Conservation (phyloP, 1,140 invertebrate species). For the Thrips palmi region DNA sequence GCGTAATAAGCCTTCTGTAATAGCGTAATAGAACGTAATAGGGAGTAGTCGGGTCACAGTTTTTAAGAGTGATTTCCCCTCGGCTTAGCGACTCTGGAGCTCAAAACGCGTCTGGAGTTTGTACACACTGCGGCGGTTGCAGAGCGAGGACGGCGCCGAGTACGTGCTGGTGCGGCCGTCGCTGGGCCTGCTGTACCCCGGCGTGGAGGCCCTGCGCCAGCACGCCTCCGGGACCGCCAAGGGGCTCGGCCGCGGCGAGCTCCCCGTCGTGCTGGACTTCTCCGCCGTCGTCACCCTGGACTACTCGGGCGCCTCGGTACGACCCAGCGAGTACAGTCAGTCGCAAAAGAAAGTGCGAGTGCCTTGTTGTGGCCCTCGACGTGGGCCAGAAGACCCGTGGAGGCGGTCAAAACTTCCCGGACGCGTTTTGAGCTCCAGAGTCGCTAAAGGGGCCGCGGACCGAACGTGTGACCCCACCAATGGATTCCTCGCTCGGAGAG, state of each 20-base stretch:
- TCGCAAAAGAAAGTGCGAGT: too few relatives aligned
- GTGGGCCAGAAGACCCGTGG: too few relatives aligned
- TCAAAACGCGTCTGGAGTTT: too few relatives aligned
- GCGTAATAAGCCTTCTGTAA: slow-evolving; percentile 11
- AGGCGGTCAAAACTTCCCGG: too few relatives aligned
- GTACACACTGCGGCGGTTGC: background rate
- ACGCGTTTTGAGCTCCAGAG: too few relatives aligned
- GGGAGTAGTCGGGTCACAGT: slow-evolving; percentile 18
- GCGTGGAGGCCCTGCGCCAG: slow-evolving; percentile 31
- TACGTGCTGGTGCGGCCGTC: slow-evolving; percentile 35
- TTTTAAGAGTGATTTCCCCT: too few relatives aligned
- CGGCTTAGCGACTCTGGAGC: background rate
- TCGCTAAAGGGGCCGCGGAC: too few relatives aligned
- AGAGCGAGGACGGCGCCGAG: slow-evolving; percentile 24
- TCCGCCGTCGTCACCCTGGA: slow-evolving; percentile 33
- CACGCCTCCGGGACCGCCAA: slow-evolving; percentile 26
- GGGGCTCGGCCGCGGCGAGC: slow-evolving; percentile 19
- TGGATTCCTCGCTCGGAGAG: too few relatives aligned
- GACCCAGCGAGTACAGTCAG: too few relatives aligned
- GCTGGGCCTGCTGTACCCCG: slow-evolving; percentile 40
- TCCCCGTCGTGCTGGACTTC: slow-evolving; percentile 38
- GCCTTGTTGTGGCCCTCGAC: too few relatives aligned
- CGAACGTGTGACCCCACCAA: too few relatives aligned
- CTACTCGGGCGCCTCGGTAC: slow-evolving; percentile 35
- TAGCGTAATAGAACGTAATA: slow-evolving; percentile 12